A percentile compares a stretch with the other conserved stretches of the same genome.
phyloP scores from a whole-genome alignment of 2,113 vertebrate genomes.

The Phaethornis superciliosus region DNA sequence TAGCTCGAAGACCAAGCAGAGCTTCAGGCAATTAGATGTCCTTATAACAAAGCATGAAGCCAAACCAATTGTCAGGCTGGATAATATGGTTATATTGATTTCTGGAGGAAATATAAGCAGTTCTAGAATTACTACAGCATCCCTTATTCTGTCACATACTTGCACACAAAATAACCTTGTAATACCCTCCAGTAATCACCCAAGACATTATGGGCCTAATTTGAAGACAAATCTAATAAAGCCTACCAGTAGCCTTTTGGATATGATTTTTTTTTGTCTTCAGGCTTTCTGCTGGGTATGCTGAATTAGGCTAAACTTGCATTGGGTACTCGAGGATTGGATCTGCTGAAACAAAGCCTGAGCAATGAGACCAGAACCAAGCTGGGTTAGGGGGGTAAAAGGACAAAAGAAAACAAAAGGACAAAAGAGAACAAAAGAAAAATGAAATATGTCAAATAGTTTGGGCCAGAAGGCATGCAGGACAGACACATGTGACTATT shows the following conservation, averaged over 20 bases:
- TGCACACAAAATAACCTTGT: not conserved
- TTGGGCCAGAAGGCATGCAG: not conserved
- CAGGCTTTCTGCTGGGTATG: not conserved
- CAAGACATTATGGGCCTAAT: not conserved
- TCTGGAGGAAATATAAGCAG: not conserved
- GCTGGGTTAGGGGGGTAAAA: not conserved
- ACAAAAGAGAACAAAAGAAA: not conserved
- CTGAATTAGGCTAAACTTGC: not conserved
- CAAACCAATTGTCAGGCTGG: not conserved
- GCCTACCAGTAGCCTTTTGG: no score
- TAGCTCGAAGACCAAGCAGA: not conserved
- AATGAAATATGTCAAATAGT: not conserved
- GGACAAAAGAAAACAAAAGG: not conserved
- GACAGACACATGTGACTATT: not conserved
- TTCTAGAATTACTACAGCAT: not conserved
- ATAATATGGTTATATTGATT: not conserved
- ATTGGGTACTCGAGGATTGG: accelerated
- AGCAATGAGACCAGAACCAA: not conserved
- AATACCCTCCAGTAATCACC: not conserved
- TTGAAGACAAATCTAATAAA: not conserved
- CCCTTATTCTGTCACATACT: not conserved
- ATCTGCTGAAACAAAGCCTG: not conserved
- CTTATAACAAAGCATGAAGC: not conserved
- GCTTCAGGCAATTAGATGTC: not conserved
- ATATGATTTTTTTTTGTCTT: not conserved